A percentile compares a stretch with the other conserved stretches of the same genome.
Evolutionary conservation across 2,797 vertebrate genomes (phyloP).

Genomic region (Myotis daubentonii): DNA sequence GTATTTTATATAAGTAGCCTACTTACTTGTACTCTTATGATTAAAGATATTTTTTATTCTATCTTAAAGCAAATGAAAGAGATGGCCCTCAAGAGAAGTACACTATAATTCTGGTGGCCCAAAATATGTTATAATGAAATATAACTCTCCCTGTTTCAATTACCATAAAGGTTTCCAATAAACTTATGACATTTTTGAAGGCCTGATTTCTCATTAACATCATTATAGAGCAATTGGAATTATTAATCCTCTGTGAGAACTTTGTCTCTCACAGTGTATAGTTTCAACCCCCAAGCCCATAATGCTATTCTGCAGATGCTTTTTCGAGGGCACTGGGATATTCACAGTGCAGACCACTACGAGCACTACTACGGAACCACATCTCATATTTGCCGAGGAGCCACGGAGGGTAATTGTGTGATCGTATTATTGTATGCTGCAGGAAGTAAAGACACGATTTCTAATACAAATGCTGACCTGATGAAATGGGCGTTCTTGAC

Average conservation of each 20-base stretch:
- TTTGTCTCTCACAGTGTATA: neutral
- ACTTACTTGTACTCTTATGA: neutral
- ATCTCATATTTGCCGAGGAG: neutral
- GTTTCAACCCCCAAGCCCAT: neutral
- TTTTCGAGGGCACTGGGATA: neutral
- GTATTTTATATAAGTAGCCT: constrained; percentile 45
- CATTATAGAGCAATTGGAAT: neutral
- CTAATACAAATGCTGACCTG: neutral
- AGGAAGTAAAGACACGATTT: neutral
- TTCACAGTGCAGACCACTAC: neutral
- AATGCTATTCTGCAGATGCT: neutral
- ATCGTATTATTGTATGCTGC: neutral
- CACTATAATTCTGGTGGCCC: neutral
- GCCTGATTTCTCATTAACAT: neutral
- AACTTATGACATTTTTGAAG: constrained; percentile 51
- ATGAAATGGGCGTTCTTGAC: neutral
- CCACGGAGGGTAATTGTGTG: neutral
- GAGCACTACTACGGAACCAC: neutral
- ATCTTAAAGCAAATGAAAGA: constrained; percentile 41
- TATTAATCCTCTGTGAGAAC: neutral
- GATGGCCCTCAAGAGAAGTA: neutral
- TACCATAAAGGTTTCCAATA: constrained; percentile 51
- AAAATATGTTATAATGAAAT: constrained; percentile 10
- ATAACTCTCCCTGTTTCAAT: neutral
- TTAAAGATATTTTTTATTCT: neutral